Base-by-base conservation (phyloP, 2,888 invertebrate genomes). In the Conistra vaccinii region DNA sequence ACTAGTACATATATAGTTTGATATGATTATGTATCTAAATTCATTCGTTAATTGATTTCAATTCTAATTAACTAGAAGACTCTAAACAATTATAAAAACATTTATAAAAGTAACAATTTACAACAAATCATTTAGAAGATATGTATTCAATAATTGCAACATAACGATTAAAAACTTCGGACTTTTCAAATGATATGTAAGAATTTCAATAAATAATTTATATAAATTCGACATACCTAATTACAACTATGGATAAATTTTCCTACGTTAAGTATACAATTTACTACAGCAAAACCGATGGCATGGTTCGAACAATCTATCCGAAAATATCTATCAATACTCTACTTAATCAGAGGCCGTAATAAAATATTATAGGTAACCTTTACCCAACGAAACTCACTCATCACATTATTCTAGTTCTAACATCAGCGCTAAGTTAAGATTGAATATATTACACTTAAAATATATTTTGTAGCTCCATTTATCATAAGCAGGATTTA, bases 241-340 rank as follows among this genome's bases (percentile, higher is more conserved):
- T 81, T 73, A 68, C 48, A 75, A 60, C 72, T 77, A 85, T 69
- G 51, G 26, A 70, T 84, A 76, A 61, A 73, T 80, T 77, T 85
- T 80, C 63, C 83, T 83, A 87, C 62, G 1, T 63, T 69, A 51
- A 76, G 61, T 83, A 81, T 87, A 80, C 75, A 72, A 69, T 79
- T 86, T 75, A 72, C 85, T 88, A 86, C 78, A 72, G 68, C 76
- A 69, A 80, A 82, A 71, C 89, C 85, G 85, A 88, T 89, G 89
- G 86, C 89, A 85, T 90, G 83, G 88, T 89, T 90, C 81, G 86
- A 92, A 93, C 90, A 93, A 91, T 93, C 95, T 95, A 95, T 95
- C 93, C 92, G 94, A 95, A 95, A 94, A 95, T 95, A 92, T 92
- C 89, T 95, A 94, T 93, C 86, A 78, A 90, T 90, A 89, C 75